Percentiles rank a stretch among this genome's conserved stretches.
Conservation (phyloP, 1,140 invertebrate genomes). For the Papilio polyxenes region DNA sequence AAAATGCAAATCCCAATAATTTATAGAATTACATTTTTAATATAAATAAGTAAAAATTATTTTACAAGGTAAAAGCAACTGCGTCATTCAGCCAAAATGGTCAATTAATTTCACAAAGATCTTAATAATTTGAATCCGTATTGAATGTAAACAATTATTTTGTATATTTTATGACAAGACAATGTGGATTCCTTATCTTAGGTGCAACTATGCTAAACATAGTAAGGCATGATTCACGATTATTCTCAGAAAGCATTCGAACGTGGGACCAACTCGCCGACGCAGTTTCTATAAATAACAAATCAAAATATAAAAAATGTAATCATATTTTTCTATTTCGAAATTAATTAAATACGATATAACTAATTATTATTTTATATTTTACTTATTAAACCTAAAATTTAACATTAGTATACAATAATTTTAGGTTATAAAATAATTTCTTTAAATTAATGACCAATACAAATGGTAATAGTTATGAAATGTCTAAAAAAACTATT, state of each 20-base stretch:
- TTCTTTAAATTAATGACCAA: too few species aligned
- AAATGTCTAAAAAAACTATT: too few species aligned
- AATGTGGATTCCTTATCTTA: conserved; percentile 8
- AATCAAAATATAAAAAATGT: not conserved
- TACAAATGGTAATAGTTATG: too few species aligned
- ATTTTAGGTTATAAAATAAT: too few species aligned
- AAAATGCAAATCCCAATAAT: too few species aligned
- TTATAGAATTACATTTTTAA: not conserved
- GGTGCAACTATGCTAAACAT: conserved; percentile 18
- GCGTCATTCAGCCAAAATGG: not conserved
- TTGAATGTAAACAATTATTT: conserved; percentile 27
- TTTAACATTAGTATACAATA: too few species aligned
- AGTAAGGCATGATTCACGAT: conserved; percentile 31
- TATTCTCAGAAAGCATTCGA: conserved; percentile 29
- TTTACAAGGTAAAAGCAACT: not conserved
- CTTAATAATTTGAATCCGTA: not conserved
- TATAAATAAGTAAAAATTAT: not conserved
- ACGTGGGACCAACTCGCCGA: conserved; percentile 27
- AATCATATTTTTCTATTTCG: not conserved
- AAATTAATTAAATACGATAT: not conserved
- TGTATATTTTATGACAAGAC: conserved; percentile 30
- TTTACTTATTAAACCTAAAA: too few species aligned
- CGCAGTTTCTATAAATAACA: conserved; percentile 23
- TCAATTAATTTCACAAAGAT: not conserved
- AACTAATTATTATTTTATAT: not conserved